Evolutionary conservation across 2,797 vertebrate species (phyloP).

Genomic region (Oophaga sylvatica): DNA sequence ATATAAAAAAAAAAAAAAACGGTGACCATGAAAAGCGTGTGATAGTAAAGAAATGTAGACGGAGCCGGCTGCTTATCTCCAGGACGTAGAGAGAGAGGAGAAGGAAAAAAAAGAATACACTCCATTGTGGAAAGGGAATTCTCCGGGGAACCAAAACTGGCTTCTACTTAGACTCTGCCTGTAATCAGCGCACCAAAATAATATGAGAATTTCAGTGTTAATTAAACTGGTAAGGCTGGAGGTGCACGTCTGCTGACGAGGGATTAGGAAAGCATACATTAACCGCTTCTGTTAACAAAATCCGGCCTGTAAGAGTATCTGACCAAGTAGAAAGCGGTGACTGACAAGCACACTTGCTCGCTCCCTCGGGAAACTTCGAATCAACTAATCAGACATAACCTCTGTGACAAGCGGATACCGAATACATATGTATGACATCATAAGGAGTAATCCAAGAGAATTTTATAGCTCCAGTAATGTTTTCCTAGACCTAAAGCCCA

Average conservation of each 20-base stretch:
- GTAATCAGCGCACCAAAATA: conserved; percentile 73
- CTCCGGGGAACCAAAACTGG: conserved; percentile 73
- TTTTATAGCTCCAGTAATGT: conserved; percentile 31
- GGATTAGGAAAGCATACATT: conserved; percentile 69
- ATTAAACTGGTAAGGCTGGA: conserved; percentile 70
- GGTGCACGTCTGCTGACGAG: conserved; percentile 66
- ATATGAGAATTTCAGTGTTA: conserved; percentile 71
- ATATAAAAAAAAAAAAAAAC: conserved; percentile 72
- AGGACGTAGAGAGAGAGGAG: conserved; percentile 60
- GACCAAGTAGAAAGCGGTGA: conserved; percentile 59
- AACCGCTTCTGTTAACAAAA: conserved; percentile 69
- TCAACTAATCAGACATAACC: conserved; percentile 60
- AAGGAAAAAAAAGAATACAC: conserved; percentile 53
- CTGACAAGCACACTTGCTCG: conserved; percentile 53
- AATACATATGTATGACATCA: conserved; percentile 61
- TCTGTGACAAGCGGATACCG: conserved; percentile 43
- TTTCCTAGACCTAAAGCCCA: conserved; percentile 41
- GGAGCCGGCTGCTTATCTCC: conserved; percentile 76
- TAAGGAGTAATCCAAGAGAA: conserved; percentile 35
- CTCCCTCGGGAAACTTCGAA: conserved; percentile 38
- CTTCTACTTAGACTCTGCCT: conserved; percentile 70
- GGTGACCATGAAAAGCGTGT: conserved; percentile 82
- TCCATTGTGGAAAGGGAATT: conserved; percentile 74
- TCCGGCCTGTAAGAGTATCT: conserved; percentile 52
- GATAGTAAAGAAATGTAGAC: conserved; percentile 84